Conservation (phyloP, 2,888 invertebrate species). For the Heteropelma amictum region DNA sequence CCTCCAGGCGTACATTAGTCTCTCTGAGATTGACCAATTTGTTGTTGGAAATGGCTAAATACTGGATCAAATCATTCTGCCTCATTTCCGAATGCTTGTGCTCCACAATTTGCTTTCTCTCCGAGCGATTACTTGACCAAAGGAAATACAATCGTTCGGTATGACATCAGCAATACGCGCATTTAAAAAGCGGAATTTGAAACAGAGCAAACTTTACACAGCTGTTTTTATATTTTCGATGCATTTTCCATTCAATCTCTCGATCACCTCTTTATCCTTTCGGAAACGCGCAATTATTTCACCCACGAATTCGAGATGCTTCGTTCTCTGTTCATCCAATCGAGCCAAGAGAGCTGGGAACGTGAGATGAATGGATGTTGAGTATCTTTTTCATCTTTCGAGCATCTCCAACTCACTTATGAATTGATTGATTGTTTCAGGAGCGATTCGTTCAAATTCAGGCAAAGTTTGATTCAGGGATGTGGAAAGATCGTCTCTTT, state of each 20-base stretch:
- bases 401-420: no score
- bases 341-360: conserved; percentile 37
- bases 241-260: conserved; percentile 42
- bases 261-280: conserved; percentile 41
- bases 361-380: neutral
- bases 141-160: neutral
- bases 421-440: no score
- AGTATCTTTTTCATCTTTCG: neutral
- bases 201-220: conserved; percentile 28
- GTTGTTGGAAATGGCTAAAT: conserved; percentile 36
- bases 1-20: conserved; percentile 38
- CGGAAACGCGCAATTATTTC: conserved; percentile 35
- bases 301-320: conserved; percentile 30
- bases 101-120: conserved; percentile 49
- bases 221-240: conserved; percentile 39
- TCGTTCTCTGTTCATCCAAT: conserved; percentile 41
- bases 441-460: neutral
- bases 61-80: conserved; percentile 45
- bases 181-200: neutral
- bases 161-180: neutral
- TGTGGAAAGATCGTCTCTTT: neutral
- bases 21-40: conserved; percentile 32
- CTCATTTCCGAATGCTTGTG: conserved; percentile 41
- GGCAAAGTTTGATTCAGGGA: no score
- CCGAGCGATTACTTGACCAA: conserved; percentile 42